Conservation (phyloP, 2,113 vertebrate genomes). For the Phycodurus eques region DNA sequence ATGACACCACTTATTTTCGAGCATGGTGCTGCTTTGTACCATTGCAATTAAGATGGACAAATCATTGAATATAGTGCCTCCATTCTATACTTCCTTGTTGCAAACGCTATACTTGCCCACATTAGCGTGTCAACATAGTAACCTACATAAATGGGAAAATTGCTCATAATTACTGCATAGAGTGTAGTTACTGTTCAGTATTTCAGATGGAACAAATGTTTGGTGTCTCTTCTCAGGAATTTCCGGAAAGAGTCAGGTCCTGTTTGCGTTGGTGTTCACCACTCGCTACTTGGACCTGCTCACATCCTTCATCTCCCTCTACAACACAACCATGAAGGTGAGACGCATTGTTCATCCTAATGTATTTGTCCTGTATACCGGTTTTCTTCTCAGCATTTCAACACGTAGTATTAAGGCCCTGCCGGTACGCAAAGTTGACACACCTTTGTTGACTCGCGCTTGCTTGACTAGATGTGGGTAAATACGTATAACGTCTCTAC, state of each 20-base stretch:
- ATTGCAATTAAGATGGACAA: too few species aligned
- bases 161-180: too few species aligned
- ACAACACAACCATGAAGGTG: slow-evolving; percentile 99
- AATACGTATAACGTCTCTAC: neutral
- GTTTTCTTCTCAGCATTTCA: neutral
- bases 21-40: too few species aligned
- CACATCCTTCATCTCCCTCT: slow-evolving; percentile 96
- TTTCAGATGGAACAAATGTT: neutral
- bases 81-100: too few species aligned
- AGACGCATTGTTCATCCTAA: neutral
- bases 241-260: slow-evolving; percentile 97
- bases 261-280: slow-evolving; percentile 97
- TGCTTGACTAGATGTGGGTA: neutral
- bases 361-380: neutral
- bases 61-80: too few species aligned
- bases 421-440: neutral
- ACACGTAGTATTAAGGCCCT: neutral
- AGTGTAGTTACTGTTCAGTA: neutral
- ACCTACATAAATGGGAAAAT: too few species aligned
- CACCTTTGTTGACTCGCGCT: slow-evolving; percentile 41
- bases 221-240: slow-evolving; percentile 79
- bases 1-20: too few species aligned
- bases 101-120: too few species aligned
- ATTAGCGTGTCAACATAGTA: neutral
- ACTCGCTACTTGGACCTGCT: slow-evolving; percentile 98